Conservation (phyloP, 2,113 vertebrate species). For the Megaleporinus macrocephalus region DNA sequence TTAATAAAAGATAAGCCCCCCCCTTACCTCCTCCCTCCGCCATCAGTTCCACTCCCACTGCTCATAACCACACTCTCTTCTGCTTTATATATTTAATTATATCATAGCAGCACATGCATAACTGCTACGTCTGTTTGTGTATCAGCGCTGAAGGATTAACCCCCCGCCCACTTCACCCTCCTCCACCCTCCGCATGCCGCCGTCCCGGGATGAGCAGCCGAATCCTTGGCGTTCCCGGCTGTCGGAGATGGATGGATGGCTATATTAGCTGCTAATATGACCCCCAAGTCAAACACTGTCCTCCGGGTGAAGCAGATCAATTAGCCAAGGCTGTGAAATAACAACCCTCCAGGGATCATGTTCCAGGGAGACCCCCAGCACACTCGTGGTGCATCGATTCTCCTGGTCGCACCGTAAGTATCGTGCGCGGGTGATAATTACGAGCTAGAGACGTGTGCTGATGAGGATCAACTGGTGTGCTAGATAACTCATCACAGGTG, state of each 20-base stretch:
- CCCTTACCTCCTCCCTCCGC: conserved; percentile 24
- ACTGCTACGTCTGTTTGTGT: conserved; percentile 65
- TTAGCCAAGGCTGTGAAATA: conserved; percentile 61
- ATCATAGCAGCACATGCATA: conserved; percentile 31
- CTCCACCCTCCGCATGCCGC: too few relatives aligned
- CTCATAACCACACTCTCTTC: conserved; percentile 40
- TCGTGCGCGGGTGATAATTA: conserved; percentile 47
- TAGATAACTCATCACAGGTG: not conserved
- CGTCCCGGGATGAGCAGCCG: not conserved
- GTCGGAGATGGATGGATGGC: conserved; percentile 33
- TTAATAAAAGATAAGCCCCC: conserved; percentile 80
- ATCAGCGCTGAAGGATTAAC: conserved; percentile 42
- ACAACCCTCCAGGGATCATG: conserved; percentile 71
- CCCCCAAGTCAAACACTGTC: conserved; percentile 45
- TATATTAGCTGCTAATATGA: conserved; percentile 52
- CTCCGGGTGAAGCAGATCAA: conserved; percentile 69
- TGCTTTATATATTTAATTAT: conserved; percentile 48
- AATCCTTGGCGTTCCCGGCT: conserved; percentile 33
- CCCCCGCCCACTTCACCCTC: too few relatives aligned
- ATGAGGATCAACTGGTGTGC: conserved; percentile 41
- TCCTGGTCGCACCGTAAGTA: conserved; percentile 51
- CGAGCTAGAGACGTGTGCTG: conserved; percentile 19
- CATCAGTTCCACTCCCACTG: conserved; percentile 32
- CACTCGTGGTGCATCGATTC: conserved; percentile 33
- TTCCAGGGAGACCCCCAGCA: conserved; percentile 52